These are phyloP conservation scores for Sarcophilus harrisii DNA, from an alignment of 2,797 vertebrate species.

Conservation along the genomic window DNA sequence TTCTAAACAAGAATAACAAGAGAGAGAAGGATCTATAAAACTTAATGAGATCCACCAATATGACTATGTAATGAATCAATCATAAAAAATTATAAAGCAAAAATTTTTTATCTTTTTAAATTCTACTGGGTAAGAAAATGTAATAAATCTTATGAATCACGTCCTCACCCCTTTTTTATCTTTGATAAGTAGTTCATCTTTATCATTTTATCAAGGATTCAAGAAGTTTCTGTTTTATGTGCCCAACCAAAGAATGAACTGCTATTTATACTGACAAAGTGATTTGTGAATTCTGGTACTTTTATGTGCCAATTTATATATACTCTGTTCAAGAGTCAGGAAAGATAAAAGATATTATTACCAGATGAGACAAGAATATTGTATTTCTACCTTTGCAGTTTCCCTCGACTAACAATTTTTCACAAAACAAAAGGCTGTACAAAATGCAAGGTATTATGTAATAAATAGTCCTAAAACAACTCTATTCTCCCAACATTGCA, in stretches of 20 bases:
- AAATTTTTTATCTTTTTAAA: slow-evolving; percentile 34
- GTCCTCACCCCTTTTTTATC: slow-evolving; percentile 4
- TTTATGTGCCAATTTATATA: background rate
- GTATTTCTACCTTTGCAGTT: slow-evolving; percentile 21
- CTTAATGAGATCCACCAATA: background rate
- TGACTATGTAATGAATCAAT: background rate
- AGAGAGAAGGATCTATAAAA: background rate
- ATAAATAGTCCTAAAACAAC: background rate
- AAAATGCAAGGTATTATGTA: slow-evolving; percentile 2
- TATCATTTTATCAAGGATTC: slow-evolving; percentile 7
- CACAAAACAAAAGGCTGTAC: slow-evolving; percentile 19
- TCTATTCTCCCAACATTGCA: background rate
- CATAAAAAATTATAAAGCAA: slow-evolving; percentile 39
- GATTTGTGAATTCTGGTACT: background rate
- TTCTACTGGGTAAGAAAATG: slow-evolving; percentile 31
- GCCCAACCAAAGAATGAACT: slow-evolving; percentile 23
- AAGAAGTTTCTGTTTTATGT: background rate
- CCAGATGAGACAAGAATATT: background rate
- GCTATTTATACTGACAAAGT: slow-evolving; percentile 14
- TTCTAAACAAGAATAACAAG: slow-evolving; percentile 49
- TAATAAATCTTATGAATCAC: background rate
- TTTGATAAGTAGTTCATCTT: slow-evolving; percentile 15
- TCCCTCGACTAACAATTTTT: slow-evolving; percentile 1
- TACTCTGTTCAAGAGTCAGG: background rate
- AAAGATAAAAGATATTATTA: slow-evolving; percentile 4